phyloP scores from a whole-genome alignment of 2,888 invertebrate species.

The Formica aserva region DNA sequence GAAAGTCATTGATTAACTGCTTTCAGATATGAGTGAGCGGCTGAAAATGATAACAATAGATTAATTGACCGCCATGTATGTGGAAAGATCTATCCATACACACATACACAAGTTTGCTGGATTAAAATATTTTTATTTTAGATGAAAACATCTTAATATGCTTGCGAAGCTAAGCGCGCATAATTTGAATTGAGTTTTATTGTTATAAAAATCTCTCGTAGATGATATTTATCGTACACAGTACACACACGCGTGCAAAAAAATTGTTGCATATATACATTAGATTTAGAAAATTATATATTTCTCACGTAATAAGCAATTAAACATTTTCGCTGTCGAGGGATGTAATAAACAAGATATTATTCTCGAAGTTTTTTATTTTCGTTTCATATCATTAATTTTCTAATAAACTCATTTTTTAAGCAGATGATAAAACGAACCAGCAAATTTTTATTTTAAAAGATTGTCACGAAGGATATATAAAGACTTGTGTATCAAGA shows the following conservation, averaged over 20 bases:
- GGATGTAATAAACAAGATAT: neutral
- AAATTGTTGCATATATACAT: neutral
- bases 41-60: conserved; percentile 46
- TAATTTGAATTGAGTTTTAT: neutral
- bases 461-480: neutral
- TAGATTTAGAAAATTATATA: neutral
- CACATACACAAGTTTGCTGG: neutral
- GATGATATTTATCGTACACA: neutral
- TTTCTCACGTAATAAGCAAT: neutral
- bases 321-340: neutral
- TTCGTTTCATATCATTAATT: neutral
- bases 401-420: neutral
- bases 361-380: neutral
- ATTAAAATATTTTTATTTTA: conserved; percentile 12
- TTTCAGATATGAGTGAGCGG: conserved; percentile 45
- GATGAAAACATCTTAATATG: neutral
- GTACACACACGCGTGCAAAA: neutral
- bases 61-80: conserved; percentile 15
- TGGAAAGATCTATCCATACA: neutral
- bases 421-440: too few species aligned
- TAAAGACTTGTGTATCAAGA: neutral
- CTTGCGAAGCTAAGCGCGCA: neutral
- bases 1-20: conserved; percentile 67
- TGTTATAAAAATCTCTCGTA: neutral
- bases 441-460: neutral